Base-by-base conservation (phyloP, 2,888 invertebrate species). In the Syrphus vitripennis region DNA sequence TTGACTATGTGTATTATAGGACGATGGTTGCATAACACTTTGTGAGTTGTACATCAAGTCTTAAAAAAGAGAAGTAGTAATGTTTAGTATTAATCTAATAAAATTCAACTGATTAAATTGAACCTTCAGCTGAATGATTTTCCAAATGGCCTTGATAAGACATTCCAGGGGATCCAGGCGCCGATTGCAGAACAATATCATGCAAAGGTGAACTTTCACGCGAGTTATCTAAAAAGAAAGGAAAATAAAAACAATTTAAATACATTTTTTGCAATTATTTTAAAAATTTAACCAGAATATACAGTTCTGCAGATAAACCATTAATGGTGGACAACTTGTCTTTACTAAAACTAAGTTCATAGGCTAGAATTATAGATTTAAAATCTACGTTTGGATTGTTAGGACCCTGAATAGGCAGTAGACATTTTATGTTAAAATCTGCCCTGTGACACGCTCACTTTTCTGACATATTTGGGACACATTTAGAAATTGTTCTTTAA, bases 201-300 rank as follows among this genome's bases (percentile, higher is more conserved):
- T 97, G 97, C 88, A 96, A 95, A 0, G 98, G 98, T 80, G 98
- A 98, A 90, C 97, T 97, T 93, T 98, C 98, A 89, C 98, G 94
- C 40, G 98, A 98, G 88, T 92, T 92, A 88, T 93, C 93, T 91
- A 78, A 48, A 87, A 83, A 70, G 63, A 50, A 77, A 19, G 4
- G 4, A 29, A 45, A 63, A 21, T 26, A 12, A 7, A 21, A 2
- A 9, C 2, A 37, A 34, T 10, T 12, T 3, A 14, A 6, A 21
- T 0, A 29, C 31, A 16, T 9, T 55, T 55, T 29, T 26, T n/a
- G n/a, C n/a, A n/a, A n/a, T n/a, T 26, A 7, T 19, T 24, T 50
- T 1, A 34, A 31, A 14, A 12, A 59, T 1, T 2, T 21, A 34
- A 21, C 1, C 12, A 19, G 2, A 34, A 34, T 34, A 9, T 34